Conservation (phyloP, 2,113 vertebrate genomes). For the Nipponia nippon region DNA sequence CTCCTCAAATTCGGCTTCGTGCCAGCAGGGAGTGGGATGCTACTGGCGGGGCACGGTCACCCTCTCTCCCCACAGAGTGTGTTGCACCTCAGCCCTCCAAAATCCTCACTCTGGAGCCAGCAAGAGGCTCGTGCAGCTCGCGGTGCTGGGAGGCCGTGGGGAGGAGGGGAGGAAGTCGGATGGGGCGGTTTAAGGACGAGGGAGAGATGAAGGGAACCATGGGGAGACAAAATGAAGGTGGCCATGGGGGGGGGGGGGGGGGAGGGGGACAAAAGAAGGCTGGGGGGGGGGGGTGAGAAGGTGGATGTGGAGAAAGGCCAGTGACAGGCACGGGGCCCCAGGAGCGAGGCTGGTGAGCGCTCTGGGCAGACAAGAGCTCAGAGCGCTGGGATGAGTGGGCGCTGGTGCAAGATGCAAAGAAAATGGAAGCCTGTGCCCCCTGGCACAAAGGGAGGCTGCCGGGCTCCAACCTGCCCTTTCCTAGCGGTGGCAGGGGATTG, state of each 20-base stretch:
- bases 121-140: neutral
- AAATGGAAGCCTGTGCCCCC: neutral
- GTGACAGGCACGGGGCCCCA: rapidly evolving
- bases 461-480: neutral
- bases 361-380: rapidly evolving
- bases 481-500: neutral
- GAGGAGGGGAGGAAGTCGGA: neutral
- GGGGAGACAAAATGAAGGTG: neutral
- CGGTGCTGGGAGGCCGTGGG: neutral
- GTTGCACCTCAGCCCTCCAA: neutral
- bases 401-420: neutral
- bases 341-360: rapidly evolving
- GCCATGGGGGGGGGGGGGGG: neutral
- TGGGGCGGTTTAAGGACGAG: neutral
- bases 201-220: neutral
- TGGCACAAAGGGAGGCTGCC: rapidly evolving
- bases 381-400: neutral
- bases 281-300: neutral
- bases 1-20: neutral
- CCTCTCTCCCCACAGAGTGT: neutral
- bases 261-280: too few species aligned
- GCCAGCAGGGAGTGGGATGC: neutral
- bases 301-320: neutral
- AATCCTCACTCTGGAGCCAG: neutral
- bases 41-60: rapidly evolving